Conservation (phyloP, 2,888 invertebrate genomes). For the Steinernema hermaphroditum region DNA sequence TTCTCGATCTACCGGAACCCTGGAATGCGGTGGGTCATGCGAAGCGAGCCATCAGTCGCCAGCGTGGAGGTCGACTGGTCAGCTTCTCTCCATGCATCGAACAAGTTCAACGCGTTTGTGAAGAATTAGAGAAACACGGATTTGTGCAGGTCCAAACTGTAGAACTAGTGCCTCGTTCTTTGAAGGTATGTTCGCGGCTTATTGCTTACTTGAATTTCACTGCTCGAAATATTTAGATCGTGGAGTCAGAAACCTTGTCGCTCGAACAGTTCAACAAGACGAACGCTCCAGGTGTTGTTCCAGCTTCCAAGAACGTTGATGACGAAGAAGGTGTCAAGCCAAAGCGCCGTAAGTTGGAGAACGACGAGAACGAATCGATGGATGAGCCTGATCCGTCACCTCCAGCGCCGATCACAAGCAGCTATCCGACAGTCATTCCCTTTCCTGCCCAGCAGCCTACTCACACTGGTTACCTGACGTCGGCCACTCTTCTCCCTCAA, state of each 20-base stretch:
- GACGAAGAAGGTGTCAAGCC: not conserved
- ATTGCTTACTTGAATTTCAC: not conserved
- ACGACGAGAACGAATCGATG: constrained; percentile 4
- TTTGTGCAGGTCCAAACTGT: constrained; percentile 75
- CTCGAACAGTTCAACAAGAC: constrained; percentile 7
- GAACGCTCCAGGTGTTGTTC: not conserved
- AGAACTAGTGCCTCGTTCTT: constrained; percentile 55
- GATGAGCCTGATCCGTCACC: constrained; percentile 19
- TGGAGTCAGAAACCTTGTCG: not conserved
- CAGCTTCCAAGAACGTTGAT: not conserved
- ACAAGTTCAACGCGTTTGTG: constrained; percentile 88
- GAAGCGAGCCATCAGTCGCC: constrained; percentile 58
- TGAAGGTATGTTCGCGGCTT: constrained; percentile 43
- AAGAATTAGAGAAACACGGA: constrained; percentile 75
- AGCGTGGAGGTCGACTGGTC: constrained; percentile 84
- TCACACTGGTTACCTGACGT: constrained; percentile 93
- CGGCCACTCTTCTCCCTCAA: constrained; percentile 77
- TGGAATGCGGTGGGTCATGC: constrained; percentile 78
- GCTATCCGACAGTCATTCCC: constrained; percentile 69
- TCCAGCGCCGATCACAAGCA: not conserved
- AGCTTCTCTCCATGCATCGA: constrained; percentile 99
- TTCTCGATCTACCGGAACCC: constrained; percentile 92
- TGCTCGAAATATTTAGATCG: constrained; percentile 11
- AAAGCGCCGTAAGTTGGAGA: not conserved
- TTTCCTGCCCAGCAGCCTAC: constrained; percentile 78